Evolutionary conservation across 2,888 invertebrate genomes (phyloP), one percentile per base, ranked within the genome.

Genomic region (Pseudococcus longispinus): DNA sequence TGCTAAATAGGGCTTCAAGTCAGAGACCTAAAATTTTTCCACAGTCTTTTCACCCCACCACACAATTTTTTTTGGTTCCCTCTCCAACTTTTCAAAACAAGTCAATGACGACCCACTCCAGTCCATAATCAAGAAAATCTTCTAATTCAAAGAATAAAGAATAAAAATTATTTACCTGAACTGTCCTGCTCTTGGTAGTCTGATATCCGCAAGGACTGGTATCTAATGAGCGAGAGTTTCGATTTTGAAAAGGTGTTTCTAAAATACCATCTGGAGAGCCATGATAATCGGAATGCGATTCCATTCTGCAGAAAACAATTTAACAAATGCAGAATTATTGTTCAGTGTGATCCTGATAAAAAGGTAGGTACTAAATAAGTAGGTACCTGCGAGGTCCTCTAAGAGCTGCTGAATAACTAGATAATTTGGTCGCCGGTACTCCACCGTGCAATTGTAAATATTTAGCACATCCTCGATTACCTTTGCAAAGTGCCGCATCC

Each of bases 391-490:
- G 87, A 74, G 88, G 80, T 26, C 87, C 88, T 65, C 88, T 84
- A 4, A 88, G 65, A 6, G 88, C 88, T 42, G 88, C 88, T 18
- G 88, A 84, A 60, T 87, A 51, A n/a, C 87, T 89, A 83, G 91
- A 90, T 82, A 96, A 91, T 89, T 95, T 94, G 85, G 92, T 93
- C 5, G 96, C 95, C 0, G 97, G 96, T 55, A 95, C 92, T 0
- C 97, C 97, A 6, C 97, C 97, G 89, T 97, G 96, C 90, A 97
- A 94, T 91, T 97, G 97, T 82, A 98, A 92, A 90, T 96, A 96
- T 91, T 98, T 98, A 42, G 98, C 98, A 85, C 97, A 96, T 1
- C 97, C 96, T 87, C 96, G 93, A 90, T 96, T 95, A 0, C 96
- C 97, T 88, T 96, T 93, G 89, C 95, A 95, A 6, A 97, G 92